Conservation (phyloP, 2,797 vertebrate species). For the Euthynnus affinis region DNA sequence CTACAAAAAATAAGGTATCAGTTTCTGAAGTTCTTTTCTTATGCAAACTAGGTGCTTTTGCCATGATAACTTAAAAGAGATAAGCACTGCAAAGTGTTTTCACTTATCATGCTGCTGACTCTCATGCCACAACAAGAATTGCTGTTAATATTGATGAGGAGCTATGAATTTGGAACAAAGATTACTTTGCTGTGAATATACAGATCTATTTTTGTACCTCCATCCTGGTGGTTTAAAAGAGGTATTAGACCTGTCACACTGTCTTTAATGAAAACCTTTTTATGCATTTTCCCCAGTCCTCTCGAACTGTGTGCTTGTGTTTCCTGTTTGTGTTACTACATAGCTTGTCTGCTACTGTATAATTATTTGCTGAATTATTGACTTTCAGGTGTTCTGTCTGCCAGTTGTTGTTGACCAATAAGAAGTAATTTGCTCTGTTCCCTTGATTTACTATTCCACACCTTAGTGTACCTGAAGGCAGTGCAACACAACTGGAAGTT, state of each 20-base stretch:
- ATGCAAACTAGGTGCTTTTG: neutral
- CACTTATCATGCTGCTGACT: neutral
- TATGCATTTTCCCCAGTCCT: neutral
- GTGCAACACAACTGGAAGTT: conserved; percentile 2
- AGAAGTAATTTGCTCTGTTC: conserved; percentile 17
- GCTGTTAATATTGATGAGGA: neutral
- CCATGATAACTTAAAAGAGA: neutral
- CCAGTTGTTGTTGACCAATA: conserved; percentile 2
- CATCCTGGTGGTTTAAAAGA: neutral
- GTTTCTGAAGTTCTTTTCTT: neutral
- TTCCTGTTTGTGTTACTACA: conserved; percentile 11
- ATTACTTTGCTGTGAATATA: neutral
- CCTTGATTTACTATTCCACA: conserved; percentile 22
- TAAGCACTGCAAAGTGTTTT: neutral
- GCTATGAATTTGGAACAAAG: neutral
- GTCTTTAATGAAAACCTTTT: conserved; percentile 2
- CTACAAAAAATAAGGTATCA: neutral
- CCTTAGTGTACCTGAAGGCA: conserved; percentile 25
- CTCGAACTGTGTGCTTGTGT: neutral
- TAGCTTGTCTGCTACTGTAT: neutral
- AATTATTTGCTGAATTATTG: conserved; percentile 17
- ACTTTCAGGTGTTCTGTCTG: conserved; percentile 21
- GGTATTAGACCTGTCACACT: neutral
- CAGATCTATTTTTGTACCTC: neutral
- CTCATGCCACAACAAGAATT: neutral